Percentiles rank a stretch among this genome's conserved stretches.
phyloP scores from a whole-genome alignment of 2,113 vertebrate species.

The Tetrao urogallus region DNA sequence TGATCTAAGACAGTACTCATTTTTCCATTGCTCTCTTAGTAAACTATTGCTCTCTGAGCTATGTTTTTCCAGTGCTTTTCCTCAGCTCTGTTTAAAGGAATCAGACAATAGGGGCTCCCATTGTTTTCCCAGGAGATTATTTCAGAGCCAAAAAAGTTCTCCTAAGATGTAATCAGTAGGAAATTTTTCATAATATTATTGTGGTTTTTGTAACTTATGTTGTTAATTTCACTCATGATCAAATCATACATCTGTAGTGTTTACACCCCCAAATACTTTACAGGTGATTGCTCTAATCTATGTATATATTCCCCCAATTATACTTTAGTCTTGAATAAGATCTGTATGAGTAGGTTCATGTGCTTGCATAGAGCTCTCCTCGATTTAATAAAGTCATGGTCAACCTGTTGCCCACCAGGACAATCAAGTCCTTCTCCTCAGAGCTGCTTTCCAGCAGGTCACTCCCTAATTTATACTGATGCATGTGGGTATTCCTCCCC shows the following conservation, averaged over 20 bases:
- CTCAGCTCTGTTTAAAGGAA: slow-evolving; percentile 39
- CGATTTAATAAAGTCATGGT: not conserved
- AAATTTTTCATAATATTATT: not conserved
- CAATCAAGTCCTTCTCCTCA: too few species aligned
- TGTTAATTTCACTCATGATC: not conserved
- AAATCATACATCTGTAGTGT: not conserved
- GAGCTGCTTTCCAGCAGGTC: too few species aligned
- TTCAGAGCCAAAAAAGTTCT: slow-evolving; percentile 22
- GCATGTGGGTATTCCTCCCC: too few species aligned
- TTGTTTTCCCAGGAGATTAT: slow-evolving; percentile 46
- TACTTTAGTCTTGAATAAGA: not conserved
- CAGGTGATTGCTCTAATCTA: not conserved
- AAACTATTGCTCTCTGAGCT: not conserved
- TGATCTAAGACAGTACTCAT: slow-evolving; percentile 11
- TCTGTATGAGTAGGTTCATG: not conserved
- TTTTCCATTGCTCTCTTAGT: slow-evolving; percentile 33
- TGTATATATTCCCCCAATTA: not conserved
- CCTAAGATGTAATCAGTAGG: slow-evolving; percentile 5
- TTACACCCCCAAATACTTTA: not conserved
- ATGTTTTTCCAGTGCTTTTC: slow-evolving; percentile 50
- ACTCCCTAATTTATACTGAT: too few species aligned
- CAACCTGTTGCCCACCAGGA: too few species aligned
- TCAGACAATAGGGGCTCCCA: slow-evolving; percentile 14
- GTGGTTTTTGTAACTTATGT: not conserved
- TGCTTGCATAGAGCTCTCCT: not conserved